These are phyloP conservation scores for Rhinoderma darwinii DNA, from an alignment of 2,113 vertebrate species.

Conservation along the genomic window DNA sequence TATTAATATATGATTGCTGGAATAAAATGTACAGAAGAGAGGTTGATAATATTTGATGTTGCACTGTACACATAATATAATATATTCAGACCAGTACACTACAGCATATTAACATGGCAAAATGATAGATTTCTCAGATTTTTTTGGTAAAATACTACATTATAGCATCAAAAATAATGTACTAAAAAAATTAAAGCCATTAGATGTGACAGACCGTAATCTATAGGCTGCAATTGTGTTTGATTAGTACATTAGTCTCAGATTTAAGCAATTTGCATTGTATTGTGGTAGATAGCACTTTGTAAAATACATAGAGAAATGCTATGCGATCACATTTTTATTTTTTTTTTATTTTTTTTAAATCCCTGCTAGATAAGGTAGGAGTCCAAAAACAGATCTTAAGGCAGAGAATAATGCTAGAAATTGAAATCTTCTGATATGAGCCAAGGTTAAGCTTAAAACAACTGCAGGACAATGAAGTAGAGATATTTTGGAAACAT, in stretches of 20 bases:
- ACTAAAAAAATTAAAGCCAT: neutral
- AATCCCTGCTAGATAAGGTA: no score
- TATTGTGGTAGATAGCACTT: neutral
- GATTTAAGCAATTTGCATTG: neutral
- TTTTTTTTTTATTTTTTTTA: no score
- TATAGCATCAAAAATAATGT: neutral
- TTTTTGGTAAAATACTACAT: neutral
- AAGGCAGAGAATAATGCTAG: neutral
- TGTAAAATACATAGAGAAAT: neutral
- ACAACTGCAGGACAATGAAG: neutral
- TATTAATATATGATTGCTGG: no score
- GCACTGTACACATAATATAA: neutral
- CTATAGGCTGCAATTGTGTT: neutral
- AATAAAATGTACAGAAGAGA: neutral
- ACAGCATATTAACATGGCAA: neutral
- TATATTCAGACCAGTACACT: neutral
- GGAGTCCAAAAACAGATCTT: no score
- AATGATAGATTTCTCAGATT: neutral
- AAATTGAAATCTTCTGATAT: neutral
- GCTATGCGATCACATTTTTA: neutral
- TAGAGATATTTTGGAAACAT: neutral
- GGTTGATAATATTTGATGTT: neutral
- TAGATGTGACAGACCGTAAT: neutral
- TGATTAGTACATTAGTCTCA: neutral
- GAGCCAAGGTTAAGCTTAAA: neutral